A percentile compares a stretch with the other conserved stretches of the same genome.
Conservation (phyloP, 2,888 invertebrate species). For the Andrena flavipes region DNA sequence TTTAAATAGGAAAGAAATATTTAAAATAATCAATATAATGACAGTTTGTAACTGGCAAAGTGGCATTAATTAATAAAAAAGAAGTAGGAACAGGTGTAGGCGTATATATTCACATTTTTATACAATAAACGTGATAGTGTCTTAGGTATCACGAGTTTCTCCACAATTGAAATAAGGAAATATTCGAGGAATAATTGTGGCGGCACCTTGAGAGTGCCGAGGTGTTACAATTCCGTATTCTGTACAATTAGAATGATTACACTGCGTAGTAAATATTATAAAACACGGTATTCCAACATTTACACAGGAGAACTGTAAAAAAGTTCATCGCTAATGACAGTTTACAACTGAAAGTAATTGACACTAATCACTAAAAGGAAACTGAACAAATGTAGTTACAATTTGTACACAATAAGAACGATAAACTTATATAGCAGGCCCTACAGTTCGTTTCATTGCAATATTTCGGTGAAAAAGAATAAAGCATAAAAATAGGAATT, state of each 20-base stretch:
- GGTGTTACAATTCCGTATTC: constrained; percentile 21
- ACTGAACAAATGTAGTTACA: constrained; percentile 27
- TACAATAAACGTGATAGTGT: constrained; percentile 45
- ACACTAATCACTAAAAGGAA: constrained; percentile 13
- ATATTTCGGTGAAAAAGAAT: not conserved
- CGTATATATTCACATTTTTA: constrained; percentile 56
- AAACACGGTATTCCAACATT: constrained; percentile 37
- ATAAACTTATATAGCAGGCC: constrained; percentile 3
- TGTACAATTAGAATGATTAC: constrained; percentile 35
- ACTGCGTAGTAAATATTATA: constrained; percentile 27
- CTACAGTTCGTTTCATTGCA: constrained; percentile 5
- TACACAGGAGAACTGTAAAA: constrained; percentile 11
- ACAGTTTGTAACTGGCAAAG: constrained; percentile 52
- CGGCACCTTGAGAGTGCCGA: not conserved
- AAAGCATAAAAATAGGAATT: constrained; percentile 6
- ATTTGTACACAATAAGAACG: constrained; percentile 30
- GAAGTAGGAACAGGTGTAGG: constrained; percentile 51
- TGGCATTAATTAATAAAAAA: constrained; percentile 37
- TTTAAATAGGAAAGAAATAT: constrained; percentile 57
- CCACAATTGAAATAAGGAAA: constrained; percentile 33
- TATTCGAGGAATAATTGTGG: constrained; percentile 5
- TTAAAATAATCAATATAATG: constrained; percentile 30
- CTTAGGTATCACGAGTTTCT: constrained; percentile 47
- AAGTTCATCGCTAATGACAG: constrained; percentile 4
- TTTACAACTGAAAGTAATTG: constrained; percentile 19